These are phyloP conservation scores for Nycticebus coucang DNA, from an alignment of 2,113 vertebrate species.

Conservation along the genomic window DNA sequence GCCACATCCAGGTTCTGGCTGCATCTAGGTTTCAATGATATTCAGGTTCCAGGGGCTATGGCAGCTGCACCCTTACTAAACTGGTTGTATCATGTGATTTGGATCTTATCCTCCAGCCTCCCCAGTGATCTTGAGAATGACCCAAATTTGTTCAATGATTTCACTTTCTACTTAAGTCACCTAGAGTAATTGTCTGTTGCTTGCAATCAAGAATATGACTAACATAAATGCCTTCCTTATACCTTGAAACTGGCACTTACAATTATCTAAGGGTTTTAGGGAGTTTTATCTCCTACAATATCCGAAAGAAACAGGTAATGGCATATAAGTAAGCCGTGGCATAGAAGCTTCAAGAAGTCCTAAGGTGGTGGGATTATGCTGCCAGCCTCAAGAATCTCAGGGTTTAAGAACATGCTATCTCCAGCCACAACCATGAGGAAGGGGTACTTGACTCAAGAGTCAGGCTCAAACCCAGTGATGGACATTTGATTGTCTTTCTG, in stretches of 20 bases:
- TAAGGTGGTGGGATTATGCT: not conserved
- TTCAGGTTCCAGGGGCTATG: not conserved
- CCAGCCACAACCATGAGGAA: not conserved
- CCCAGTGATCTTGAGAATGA: not conserved
- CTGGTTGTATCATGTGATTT: not conserved
- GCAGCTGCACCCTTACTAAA: not conserved
- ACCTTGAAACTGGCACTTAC: not conserved
- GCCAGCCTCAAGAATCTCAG: not conserved
- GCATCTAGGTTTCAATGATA: not conserved
- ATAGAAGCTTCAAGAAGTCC: not conserved
- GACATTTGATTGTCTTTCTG: not conserved
- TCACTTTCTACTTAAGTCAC: conserved; percentile 1
- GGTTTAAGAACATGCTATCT: not conserved
- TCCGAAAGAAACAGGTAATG: conserved; percentile 15
- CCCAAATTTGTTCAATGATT: not conserved
- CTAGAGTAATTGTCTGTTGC: not conserved
- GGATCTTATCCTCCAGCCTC: not conserved
- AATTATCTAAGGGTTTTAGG: not conserved
- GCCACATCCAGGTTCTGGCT: not conserved
- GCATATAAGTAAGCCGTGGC: not conserved
- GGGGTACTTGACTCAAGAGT: not conserved
- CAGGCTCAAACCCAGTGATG: not conserved
- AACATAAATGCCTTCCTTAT: not conserved
- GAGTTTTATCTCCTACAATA: not conserved
- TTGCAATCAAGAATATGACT: not conserved